Percentiles rank a stretch among this genome's conserved stretches.
Evolutionary conservation across 2,797 vertebrate genomes (phyloP).

Genomic region (Lagorchestes hirsutus): DNA sequence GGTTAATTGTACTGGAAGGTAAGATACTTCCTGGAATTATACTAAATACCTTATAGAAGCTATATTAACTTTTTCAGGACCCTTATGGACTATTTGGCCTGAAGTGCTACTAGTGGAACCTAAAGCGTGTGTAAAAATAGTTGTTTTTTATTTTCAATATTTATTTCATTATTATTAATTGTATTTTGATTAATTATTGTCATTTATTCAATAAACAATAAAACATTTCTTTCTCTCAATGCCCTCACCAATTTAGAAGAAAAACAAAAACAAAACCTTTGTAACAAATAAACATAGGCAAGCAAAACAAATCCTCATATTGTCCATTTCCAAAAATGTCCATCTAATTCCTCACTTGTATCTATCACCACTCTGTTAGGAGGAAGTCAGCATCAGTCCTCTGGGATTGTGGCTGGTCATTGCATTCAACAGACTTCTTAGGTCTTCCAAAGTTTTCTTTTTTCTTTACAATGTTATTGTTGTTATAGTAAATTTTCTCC

Average conservation of each 20-base stretch:
- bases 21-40: background rate
- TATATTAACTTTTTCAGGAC: background rate
- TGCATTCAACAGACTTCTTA: background rate
- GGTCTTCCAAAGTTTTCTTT: background rate
- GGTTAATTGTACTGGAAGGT: background rate
- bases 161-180: background rate
- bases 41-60: background rate
- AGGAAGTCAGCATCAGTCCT: background rate
- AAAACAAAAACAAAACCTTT: background rate
- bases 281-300: background rate
- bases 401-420: background rate
- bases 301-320: background rate
- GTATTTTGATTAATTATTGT: background rate
- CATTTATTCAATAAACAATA: background rate
- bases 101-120: background rate
- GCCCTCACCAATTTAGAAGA: background rate
- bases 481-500: background rate
- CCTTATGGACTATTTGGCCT: background rate
- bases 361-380: background rate
- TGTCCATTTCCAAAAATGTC: background rate
- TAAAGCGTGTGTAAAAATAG: background rate
- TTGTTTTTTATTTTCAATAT: background rate
- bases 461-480: background rate
- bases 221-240: background rate
- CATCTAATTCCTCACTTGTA: background rate